phyloP scores from a whole-genome alignment of 2,797 vertebrate genomes.

The Trematomus bernacchii region DNA sequence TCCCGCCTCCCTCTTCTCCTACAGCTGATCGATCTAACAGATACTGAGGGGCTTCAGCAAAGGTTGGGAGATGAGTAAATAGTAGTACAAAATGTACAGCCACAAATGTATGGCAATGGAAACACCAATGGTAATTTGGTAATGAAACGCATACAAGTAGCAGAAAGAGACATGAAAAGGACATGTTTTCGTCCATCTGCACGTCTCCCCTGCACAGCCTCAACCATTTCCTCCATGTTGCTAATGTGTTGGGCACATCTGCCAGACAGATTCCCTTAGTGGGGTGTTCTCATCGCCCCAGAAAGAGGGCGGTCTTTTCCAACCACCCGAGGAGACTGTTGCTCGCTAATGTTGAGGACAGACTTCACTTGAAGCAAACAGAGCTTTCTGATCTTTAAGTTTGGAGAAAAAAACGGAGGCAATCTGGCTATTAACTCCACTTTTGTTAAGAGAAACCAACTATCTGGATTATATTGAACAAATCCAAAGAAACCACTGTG shows the following conservation, averaged over 20 bases:
- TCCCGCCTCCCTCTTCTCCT: conserved; percentile 34
- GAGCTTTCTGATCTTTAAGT: conserved; percentile 26
- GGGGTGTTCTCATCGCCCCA: conserved; percentile 55
- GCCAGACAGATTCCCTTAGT: conserved; percentile 66
- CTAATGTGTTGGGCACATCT: conserved; percentile 66
- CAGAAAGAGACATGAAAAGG: conserved; percentile 12
- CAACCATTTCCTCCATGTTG: conserved; percentile 70
- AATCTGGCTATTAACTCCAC: conserved; percentile 11
- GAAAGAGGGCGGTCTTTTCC: conserved; percentile 27
- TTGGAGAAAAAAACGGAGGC: not conserved
- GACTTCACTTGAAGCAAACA: conserved; percentile 24
- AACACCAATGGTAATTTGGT: conserved; percentile 39
- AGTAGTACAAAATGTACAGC: conserved; percentile 27
- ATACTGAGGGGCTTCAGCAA: conserved; percentile 24
- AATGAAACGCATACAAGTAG: conserved; percentile 37
- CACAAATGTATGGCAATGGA: conserved; percentile 43
- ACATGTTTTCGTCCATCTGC: conserved; percentile 35
- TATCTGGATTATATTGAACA: conserved; percentile 39
- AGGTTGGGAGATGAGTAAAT: conserved; percentile 26
- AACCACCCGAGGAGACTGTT: conserved; percentile 21
- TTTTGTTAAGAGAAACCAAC: conserved; percentile 21
- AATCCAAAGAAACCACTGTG: conserved; percentile 29
- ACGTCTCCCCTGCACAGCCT: conserved; percentile 32
- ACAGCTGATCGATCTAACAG: conserved; percentile 72
- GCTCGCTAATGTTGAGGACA: conserved; percentile 26